Evolutionary conservation across 2,113 vertebrate genomes (phyloP).

Genomic region (Sander vitreus): DNA sequence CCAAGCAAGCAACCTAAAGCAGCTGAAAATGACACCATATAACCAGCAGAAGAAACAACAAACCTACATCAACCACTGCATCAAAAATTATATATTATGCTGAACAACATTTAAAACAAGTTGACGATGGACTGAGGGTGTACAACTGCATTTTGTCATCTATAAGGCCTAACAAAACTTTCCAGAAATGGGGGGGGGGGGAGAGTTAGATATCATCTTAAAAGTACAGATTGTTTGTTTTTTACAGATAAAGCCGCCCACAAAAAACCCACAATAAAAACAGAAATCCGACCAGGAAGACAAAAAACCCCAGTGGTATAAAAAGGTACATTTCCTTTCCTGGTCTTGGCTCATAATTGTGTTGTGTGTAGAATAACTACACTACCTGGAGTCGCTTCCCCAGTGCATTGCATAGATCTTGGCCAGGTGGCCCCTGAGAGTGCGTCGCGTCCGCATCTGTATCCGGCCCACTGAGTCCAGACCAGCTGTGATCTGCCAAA

Average conservation of each 20-base stretch:
- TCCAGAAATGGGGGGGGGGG: background rate
- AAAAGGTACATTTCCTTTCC: background rate
- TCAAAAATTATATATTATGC: background rate
- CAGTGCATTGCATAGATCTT: slow-evolving; percentile 99
- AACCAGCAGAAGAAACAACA: background rate
- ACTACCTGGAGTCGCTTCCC: slow-evolving; percentile 96
- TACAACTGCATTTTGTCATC: background rate
- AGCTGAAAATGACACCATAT: background rate
- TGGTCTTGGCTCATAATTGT: background rate
- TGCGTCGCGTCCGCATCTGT: slow-evolving; percentile 97
- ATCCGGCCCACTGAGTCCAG: slow-evolving; percentile 97
- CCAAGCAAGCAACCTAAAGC: background rate
- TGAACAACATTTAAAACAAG: background rate
- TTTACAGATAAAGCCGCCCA: background rate
- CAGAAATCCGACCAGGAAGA: background rate
- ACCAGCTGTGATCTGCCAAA: slow-evolving; percentile 93
- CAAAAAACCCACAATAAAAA: background rate
- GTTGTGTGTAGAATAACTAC: slow-evolving; percentile 1
- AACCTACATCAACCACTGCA: background rate
- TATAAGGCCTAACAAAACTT: background rate
- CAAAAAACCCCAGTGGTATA: background rate
- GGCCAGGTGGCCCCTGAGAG: slow-evolving; percentile 95
- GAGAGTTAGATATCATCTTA: background rate
- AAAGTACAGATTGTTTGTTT: background rate
- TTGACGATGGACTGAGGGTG: background rate